phyloP scores from a whole-genome alignment of 2,888 invertebrate genomes.

The Lordiphosa fenestrarum region DNA sequence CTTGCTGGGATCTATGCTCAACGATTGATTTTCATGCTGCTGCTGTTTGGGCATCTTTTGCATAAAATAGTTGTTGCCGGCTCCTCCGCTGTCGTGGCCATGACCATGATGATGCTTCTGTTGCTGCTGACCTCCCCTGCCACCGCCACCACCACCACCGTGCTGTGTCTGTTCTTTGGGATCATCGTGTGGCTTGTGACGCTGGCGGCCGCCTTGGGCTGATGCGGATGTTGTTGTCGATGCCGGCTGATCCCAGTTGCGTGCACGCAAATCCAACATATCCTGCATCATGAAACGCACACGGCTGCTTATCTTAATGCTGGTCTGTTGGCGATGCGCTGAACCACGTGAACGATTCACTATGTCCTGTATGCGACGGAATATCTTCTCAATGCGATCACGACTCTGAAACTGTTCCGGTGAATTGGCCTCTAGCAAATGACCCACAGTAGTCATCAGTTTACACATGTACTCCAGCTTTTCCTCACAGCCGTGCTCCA shows the following conservation, averaged over 20 bases:
- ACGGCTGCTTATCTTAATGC: conserved; percentile 75
- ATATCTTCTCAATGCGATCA: conserved; percentile 72
- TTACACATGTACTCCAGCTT: conserved; percentile 79
- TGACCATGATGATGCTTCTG: conserved; percentile 44
- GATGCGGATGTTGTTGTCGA: conserved; percentile 16
- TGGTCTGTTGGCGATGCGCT: conserved; percentile 41
- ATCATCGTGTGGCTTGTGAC: conserved; percentile 42
- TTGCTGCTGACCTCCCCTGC: conserved; percentile 34
- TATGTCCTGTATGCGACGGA: conserved; percentile 67
- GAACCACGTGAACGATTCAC: conserved; percentile 57
- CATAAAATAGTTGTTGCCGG: conserved; percentile 54
- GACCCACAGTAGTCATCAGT: conserved; percentile 75
- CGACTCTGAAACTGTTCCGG: conserved; percentile 50
- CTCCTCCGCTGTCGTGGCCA: conserved; percentile 22
- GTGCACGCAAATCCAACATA: conserved; percentile 71
- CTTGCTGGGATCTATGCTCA: conserved; percentile 74
- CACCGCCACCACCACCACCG: not conserved
- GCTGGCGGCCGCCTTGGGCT: conserved; percentile 28
- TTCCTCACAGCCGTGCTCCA: conserved; percentile 76
- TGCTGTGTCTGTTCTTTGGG: conserved; percentile 31
- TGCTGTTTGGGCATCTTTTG: conserved; percentile 64
- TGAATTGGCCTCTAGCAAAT: conserved; percentile 62
- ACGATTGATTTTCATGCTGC: conserved; percentile 60
- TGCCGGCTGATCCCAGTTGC: conserved; percentile 74
- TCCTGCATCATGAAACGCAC: conserved; percentile 79